Conservation (phyloP, 2,113 vertebrate species). For the Mormyrus lacerda region DNA sequence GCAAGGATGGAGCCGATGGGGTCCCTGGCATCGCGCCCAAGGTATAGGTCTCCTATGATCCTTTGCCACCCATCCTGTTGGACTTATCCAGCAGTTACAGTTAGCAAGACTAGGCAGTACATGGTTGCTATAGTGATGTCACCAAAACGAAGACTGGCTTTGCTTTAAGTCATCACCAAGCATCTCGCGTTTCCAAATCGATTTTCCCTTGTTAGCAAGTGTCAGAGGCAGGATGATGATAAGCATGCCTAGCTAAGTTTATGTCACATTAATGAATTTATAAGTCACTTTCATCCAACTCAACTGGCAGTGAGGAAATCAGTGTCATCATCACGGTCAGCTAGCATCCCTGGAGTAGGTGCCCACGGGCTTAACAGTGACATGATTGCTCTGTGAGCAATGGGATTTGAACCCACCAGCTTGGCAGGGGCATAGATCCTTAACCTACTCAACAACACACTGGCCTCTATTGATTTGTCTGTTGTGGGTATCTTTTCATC, state of each 20-base stretch:
- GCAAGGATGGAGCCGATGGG: slow-evolving; percentile 56
- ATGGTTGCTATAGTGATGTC: neutral
- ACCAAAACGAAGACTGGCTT: neutral
- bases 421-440: neutral
- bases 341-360: neutral
- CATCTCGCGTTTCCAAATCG: neutral
- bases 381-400: neutral
- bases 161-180: neutral
- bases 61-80: neutral
- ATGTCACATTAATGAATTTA: neutral
- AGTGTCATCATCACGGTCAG: neutral
- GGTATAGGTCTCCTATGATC: slow-evolving; percentile 42
- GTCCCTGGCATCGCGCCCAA: slow-evolving; percentile 55
- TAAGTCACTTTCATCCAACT: neutral
- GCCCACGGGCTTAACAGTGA: neutral
- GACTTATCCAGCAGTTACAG: neutral
- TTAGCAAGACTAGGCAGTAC: neutral
- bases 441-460: neutral
- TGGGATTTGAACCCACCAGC: neutral
- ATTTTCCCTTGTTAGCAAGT: neutral
- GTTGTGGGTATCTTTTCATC: neutral
- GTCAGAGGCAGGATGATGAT: neutral
- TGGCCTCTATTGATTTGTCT: neutral
- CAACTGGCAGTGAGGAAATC: neutral
- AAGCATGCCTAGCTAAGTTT: neutral